Base-by-base conservation (phyloP, 2,797 vertebrate species). In the Arremon aurantiirostris region DNA sequence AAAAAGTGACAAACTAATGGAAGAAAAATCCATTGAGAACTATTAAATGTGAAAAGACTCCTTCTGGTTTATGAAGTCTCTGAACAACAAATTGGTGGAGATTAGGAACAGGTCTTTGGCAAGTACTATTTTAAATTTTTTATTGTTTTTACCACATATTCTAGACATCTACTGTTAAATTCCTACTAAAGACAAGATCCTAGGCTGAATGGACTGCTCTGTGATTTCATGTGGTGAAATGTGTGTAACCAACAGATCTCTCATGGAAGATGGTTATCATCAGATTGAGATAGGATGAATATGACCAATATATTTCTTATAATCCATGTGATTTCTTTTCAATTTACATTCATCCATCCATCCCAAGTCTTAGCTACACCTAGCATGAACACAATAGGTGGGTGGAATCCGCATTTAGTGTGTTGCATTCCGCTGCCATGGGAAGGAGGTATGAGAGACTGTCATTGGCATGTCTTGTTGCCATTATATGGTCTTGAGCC, bases 401-500 rank as follows among this genome's bases (percentile, higher is more conserved):
- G 28, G 24, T 2, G 8, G 23, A 61, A 23, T 78, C 32, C 3
- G 15, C 52, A 47, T 64, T 78, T 26, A 26, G 3, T 32, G 2
- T 59, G 8, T n/a, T 18, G 5, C 68, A 3, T 76, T 78, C 26
- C 79, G 42, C 23, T 53, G 56, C 12, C 4, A 1, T 21, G 11
- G n/a, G 13, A 56, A 41, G n/a, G 14, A 42, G 7, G 2, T 42
- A 8, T 42, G 49, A 63, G 49, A 30, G 11, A 18, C 28, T 46
- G 15, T 8, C 17, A 9, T 11, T 70, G 44, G 14, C 8, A 2
- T 3, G 3, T 28, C 8, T 71, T 90, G 34, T 2, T 78, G 20
- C 39, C 2, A 1, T 65, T 50, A 9, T 16, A 9, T 5, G 11
- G 7, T 37, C 22, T 57, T 2, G 1, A 76, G 18, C 30, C n/a